Evolutionary conservation across 2,113 vertebrate genomes (phyloP), one percentile per base, ranked within the genome.

Genomic region (Edolisoma coerulescens): DNA sequence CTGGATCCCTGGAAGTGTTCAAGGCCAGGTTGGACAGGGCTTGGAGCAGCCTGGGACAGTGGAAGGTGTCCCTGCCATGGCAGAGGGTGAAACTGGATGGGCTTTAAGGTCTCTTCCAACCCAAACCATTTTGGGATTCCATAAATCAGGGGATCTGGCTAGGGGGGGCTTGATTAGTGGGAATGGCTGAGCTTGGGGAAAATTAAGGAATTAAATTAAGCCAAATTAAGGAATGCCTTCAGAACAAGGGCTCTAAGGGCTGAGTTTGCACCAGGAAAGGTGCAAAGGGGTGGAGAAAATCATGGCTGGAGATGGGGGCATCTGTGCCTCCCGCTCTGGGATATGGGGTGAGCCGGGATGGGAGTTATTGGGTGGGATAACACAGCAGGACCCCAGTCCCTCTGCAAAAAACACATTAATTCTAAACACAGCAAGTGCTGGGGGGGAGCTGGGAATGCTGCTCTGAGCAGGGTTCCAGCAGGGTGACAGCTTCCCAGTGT

Each of bases 81-180:
- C 16, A 56, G 4, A 8, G 21, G 9, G 5, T 30, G 65, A 2
- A 0, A 71, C 1, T 1, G 9, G 32, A 9, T 50, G 22, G 0
- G 4, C 0, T 65, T 73, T 57, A 10, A 50, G 22, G 5, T 44
- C 5, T 4, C 18, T 65, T 50, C 59, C 37, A 44, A 9, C 10
- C 37, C 44, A 89, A 57, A 57, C 22, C 18, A 27, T 44, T 37
- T 33, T 28, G 16, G 3, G 32, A 65, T 65, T 44, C 68, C 13
- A 50, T 32, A 80, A 64, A 59, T 37, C 11, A 13, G 11, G 33
- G 7, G 14, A 54, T 5, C 2, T 12, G 21, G 6, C 28, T 8
- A 6, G 0, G 5, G 21, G 8, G 26, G 2, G 4, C 10, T 50
- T 4, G 1, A 11, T 52, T 13, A 37, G 2, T 11, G 2, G 4